Evolutionary conservation across 2,797 vertebrate species (phyloP).

Genomic region (Sebastes diploproa): DNA sequence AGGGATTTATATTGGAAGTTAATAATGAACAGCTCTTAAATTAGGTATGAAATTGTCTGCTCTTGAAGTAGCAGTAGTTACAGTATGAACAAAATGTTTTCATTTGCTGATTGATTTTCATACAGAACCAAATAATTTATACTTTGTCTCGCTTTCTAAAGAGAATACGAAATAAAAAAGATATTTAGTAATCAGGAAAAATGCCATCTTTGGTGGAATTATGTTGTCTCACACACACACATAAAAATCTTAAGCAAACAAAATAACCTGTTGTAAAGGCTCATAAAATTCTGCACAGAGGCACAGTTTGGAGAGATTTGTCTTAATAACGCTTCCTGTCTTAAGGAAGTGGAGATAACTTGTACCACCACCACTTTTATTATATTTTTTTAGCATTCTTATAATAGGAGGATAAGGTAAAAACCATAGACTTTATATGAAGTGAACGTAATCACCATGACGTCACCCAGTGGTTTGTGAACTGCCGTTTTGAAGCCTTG

Average conservation of each 20-base stretch:
- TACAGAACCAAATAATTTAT: too few relatives aligned
- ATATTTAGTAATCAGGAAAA: neutral
- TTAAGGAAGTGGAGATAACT: neutral
- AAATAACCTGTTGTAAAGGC: too few relatives aligned
- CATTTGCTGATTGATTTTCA: neutral
- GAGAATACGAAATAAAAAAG: neutral
- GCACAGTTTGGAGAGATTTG: fast-evolving
- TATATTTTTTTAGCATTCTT: neutral
- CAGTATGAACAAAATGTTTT: neutral
- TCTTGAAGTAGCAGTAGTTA: neutral
- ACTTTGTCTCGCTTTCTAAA: too few relatives aligned
- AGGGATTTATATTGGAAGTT: neutral
- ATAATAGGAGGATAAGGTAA: neutral
- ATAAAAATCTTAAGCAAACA: too few relatives aligned
- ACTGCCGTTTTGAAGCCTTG: too few relatives aligned
- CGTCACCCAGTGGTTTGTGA: too few relatives aligned
- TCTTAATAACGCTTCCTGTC: neutral
- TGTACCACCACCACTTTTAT: neutral
- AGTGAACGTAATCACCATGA: too few relatives aligned
- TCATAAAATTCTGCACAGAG: neutral
- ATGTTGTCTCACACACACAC: too few relatives aligned
- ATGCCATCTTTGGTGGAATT: neutral
- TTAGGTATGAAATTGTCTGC: neutral
- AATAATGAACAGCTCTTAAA: neutral
- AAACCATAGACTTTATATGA: neutral